These are phyloP conservation scores for Panonychus citri DNA, from an alignment of 1,140 invertebrate species.

Conservation along the genomic window DNA sequence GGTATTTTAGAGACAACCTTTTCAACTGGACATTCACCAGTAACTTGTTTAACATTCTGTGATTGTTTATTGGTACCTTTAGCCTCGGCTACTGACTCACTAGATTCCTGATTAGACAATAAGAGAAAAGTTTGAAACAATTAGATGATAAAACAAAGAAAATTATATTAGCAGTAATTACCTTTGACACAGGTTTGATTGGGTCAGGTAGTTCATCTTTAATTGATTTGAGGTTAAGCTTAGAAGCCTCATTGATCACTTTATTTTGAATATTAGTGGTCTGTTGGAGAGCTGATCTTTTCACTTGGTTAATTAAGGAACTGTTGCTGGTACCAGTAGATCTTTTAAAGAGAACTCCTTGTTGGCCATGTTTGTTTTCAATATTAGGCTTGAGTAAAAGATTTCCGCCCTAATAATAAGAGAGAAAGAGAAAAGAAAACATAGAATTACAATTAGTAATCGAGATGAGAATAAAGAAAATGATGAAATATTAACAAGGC, in stretches of 20 bases:
- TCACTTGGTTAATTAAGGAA: not conserved
- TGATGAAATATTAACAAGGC: too few relatives aligned
- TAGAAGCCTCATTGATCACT: not conserved
- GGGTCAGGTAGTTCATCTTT: not conserved
- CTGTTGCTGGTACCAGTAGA: not conserved
- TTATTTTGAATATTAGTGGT: not conserved
- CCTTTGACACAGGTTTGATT: too few relatives aligned
- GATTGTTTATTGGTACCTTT: too few relatives aligned
- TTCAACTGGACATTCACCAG: too few relatives aligned
- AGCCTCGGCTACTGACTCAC: too few relatives aligned
- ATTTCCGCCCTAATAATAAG: not conserved
- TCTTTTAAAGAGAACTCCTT: not conserved
- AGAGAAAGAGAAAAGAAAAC: not conserved
- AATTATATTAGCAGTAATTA: too few relatives aligned
- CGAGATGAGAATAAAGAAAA: not conserved
- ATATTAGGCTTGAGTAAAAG: not conserved
- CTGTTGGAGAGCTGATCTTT: not conserved
- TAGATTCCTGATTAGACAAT: too few relatives aligned
- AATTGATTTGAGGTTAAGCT: not conserved
- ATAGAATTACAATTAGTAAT: not conserved
- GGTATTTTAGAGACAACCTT: too few relatives aligned
- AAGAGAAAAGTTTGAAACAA: too few relatives aligned
- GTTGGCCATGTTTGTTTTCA: not conserved
- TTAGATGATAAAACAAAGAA: too few relatives aligned
- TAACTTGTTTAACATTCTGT: too few relatives aligned